These are phyloP conservation scores for Bombylius major DNA, from an alignment of 2,888 invertebrate species.

Conservation along the genomic window DNA sequence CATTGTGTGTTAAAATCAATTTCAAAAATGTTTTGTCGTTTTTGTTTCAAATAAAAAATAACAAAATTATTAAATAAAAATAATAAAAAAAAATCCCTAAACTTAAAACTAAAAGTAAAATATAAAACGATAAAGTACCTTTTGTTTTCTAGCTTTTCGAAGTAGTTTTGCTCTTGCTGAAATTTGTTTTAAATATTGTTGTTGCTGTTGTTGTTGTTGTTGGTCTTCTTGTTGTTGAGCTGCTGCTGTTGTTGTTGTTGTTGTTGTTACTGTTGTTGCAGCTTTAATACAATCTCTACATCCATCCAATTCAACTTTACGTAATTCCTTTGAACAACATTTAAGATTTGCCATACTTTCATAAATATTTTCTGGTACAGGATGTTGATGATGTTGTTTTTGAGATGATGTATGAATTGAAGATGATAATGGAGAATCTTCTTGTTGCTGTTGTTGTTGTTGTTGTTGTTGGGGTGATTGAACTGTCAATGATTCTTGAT, in stretches of 20 bases:
- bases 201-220: slow-evolving; percentile 27
- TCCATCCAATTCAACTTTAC: slow-evolving; percentile 7
- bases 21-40: neutral
- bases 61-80: slow-evolving; percentile 7
- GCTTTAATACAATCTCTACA: slow-evolving; percentile 10
- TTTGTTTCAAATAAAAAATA: neutral
- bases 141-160: slow-evolving; percentile 34
- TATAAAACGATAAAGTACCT: slow-evolving; percentile 21
- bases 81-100: slow-evolving; percentile 11
- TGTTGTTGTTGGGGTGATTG: too few relatives aligned
- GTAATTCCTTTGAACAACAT: slow-evolving; percentile 18
- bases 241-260: slow-evolving; percentile 15
- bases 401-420: too few relatives aligned
- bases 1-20: too few relatives aligned
- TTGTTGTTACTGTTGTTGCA: slow-evolving; percentile 23
- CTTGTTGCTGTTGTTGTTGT: too few relatives aligned
- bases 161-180: slow-evolving; percentile 33
- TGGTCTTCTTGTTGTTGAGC: slow-evolving; percentile 7
- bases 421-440: too few relatives aligned
- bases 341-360: slow-evolving; percentile 35
- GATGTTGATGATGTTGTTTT: neutral
- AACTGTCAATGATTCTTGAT: too few relatives aligned
- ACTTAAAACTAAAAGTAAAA: slow-evolving; percentile 11
- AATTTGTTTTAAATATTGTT: slow-evolving; percentile 31
- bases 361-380: slow-evolving; percentile 26